Conservation (phyloP, 2,797 vertebrate genomes). For the Lithobates pipiens region DNA sequence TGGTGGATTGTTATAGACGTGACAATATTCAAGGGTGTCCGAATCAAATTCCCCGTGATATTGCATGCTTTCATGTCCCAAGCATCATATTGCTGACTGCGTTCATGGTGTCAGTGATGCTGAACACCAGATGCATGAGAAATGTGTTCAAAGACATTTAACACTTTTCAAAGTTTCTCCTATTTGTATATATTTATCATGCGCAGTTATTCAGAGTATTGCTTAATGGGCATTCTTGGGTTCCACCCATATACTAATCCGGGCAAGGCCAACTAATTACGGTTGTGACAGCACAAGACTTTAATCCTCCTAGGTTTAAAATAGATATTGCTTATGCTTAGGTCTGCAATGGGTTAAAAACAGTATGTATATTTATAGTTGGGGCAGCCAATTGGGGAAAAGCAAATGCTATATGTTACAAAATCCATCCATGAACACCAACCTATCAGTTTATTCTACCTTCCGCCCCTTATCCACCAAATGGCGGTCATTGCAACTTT, state of each 20-base stretch:
- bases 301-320: conserved; percentile 19
- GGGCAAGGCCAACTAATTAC: not conserved
- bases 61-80: conserved; percentile 66
- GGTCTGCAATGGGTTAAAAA: conserved; percentile 9
- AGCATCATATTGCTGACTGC: conserved; percentile 77
- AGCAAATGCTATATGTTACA: not conserved
- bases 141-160: conserved; percentile 72
- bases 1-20: conserved; percentile 69
- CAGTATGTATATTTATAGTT: not conserved
- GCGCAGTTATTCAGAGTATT: conserved; percentile 24
- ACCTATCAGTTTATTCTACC: no score
- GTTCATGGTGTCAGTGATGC: conserved; percentile 68
- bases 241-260: conserved; percentile 26
- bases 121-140: conserved; percentile 67
- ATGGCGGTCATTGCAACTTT: no score
- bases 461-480: no score
- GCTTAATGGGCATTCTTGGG: conserved; percentile 33
- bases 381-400: not conserved
- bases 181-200: conserved; percentile 36
- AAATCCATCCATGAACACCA: no score
- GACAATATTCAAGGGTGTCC: conserved; percentile 73
- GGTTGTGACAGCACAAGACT: not conserved
- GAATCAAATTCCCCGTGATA: conserved; percentile 70
- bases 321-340: conserved; percentile 8
- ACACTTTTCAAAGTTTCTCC: conserved; percentile 45